phyloP scores from a whole-genome alignment of 2,797 vertebrate genomes.

The Myripristis jacobus region DNA sequence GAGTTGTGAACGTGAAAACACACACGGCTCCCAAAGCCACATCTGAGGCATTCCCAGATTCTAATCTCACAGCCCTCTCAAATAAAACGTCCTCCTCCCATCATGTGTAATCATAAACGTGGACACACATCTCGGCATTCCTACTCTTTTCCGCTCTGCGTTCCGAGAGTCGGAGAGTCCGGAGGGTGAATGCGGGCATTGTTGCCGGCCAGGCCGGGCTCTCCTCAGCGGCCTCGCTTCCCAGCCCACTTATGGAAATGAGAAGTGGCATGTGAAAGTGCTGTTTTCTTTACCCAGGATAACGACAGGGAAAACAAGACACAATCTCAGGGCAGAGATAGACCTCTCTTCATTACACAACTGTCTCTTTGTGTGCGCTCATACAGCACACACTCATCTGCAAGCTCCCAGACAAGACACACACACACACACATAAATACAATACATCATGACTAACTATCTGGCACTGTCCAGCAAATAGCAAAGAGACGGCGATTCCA shows the following conservation, averaged over 20 bases:
- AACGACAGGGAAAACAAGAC: conserved; percentile 71
- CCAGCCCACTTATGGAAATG: conserved; percentile 70
- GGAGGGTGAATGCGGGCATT: conserved; percentile 73
- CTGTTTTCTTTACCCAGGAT: conserved; percentile 76
- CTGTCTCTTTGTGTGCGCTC: conserved; percentile 67
- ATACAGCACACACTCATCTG: too few species aligned
- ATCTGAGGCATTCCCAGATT: conserved; percentile 68
- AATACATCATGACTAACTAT: conserved; percentile 62
- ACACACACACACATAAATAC: conserved; percentile 21
- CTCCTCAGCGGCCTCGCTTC: conserved; percentile 52
- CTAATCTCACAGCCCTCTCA: conserved; percentile 66
- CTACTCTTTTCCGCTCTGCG: conserved; percentile 40
- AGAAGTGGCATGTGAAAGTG: conserved; percentile 83
- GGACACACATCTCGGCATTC: conserved; percentile 49
- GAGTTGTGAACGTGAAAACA: conserved; percentile 70
- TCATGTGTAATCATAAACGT: conserved; percentile 68
- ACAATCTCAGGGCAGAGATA: conserved; percentile 74
- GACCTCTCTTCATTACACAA: conserved; percentile 63
- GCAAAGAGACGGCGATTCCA: conserved; percentile 58
- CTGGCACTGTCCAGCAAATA: conserved; percentile 56
- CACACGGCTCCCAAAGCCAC: conserved; percentile 61
- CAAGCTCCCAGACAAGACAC: conserved; percentile 34
- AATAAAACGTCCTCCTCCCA: conserved; percentile 68
- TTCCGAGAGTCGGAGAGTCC: conserved; percentile 32
- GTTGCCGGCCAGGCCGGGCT: conserved; percentile 53